Percentiles rank a stretch among this genome's conserved stretches.
Evolutionary conservation across 2,888 invertebrate species (phyloP).

Genomic region (Pristionchus japonicus): DNA sequence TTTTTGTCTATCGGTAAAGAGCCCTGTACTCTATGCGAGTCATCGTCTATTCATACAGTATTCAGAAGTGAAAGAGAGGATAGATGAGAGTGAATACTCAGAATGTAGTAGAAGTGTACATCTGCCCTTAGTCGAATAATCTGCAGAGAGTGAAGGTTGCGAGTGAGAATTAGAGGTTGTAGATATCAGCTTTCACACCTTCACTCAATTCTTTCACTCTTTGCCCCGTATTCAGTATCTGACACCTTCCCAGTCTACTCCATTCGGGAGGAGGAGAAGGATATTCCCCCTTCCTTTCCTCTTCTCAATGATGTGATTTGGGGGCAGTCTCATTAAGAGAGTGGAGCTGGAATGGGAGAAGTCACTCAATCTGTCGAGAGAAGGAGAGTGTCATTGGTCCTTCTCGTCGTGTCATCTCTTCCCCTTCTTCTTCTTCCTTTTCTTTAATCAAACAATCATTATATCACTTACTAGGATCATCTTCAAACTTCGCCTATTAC

Average conservation of each 20-base stretch:
- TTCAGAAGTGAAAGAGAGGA: not conserved
- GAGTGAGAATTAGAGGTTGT: constrained; percentile 21
- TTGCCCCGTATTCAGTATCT: not conserved
- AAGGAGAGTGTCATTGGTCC: not conserved
- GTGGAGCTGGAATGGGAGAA: not conserved
- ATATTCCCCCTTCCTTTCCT: not conserved
- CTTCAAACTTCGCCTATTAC: no score
- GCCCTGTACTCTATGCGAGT: not conserved
- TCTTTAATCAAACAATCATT: not conserved
- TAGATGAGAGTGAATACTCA: not conserved
- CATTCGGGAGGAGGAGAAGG: no score
- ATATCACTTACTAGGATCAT: no score
- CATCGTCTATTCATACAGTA: constrained; percentile 16
- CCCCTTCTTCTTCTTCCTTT: not conserved
- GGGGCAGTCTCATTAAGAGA: constrained; percentile 26
- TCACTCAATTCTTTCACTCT: constrained; percentile 1
- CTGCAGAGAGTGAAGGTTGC: constrained; percentile 7
- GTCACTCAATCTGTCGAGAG: not conserved
- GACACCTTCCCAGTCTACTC: not conserved
- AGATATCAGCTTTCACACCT: constrained; percentile 40
- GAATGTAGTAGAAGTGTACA: not conserved
- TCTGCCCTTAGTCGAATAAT: constrained; percentile 12
- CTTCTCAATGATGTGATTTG: not conserved
- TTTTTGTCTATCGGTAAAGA: not conserved
- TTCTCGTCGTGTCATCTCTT: not conserved